phyloP scores from a whole-genome alignment of 1,140 invertebrate genomes.

The Drosophila punjabiensis region DNA sequence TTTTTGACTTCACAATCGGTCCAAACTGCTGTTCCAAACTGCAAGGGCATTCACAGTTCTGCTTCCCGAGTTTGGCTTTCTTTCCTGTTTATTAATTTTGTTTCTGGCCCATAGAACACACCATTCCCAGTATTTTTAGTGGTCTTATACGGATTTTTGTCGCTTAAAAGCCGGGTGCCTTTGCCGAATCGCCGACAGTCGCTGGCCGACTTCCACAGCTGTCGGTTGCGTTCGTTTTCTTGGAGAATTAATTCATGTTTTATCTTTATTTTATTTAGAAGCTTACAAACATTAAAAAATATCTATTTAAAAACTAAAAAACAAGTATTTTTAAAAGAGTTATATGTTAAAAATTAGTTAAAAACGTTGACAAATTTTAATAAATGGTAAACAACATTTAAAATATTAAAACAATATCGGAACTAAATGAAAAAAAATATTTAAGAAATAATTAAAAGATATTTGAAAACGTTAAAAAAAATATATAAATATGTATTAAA shows the following conservation, averaged over 20 bases:
- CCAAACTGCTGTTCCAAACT: no score
- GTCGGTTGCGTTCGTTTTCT: constrained; percentile 1
- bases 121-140: constrained; percentile 56
- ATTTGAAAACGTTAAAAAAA: not conserved
- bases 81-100: not conserved
- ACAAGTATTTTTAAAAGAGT: not conserved
- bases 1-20: no score
- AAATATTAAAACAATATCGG: not conserved
- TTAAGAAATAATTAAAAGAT: no score
- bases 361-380: no score
- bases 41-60: no score
- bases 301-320: no score
- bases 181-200: constrained; percentile 38
- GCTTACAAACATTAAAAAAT: not conserved
- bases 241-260: not conserved
- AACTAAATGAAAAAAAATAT: no score
- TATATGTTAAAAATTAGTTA: not conserved
- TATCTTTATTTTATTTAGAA: not conserved
- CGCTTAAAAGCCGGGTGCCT: constrained; percentile 48
- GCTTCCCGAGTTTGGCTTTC: not conserved
- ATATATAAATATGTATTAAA: not conserved
- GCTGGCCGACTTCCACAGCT: constrained; percentile 28
- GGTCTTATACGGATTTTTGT: constrained; percentile 10
- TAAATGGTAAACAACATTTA: not conserved
- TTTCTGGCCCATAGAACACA: not conserved